phyloP scores from a whole-genome alignment of 1,140 invertebrate genomes.

The Yoshiicerus persimilis region DNA sequence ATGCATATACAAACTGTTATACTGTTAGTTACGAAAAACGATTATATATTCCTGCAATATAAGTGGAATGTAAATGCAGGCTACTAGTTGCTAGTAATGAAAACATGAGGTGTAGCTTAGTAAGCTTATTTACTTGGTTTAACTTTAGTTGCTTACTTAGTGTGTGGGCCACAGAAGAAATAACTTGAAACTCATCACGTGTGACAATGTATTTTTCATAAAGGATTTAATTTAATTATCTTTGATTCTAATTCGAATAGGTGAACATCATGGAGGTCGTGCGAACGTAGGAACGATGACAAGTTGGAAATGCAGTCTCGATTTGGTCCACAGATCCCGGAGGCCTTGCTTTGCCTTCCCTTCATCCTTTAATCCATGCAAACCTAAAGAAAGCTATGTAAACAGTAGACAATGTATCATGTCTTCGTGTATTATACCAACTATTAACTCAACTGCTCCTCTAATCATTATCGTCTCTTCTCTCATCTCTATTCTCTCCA shows the following conservation, averaged over 20 bases:
- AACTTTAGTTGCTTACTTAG: background rate
- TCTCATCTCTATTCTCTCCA: background rate
- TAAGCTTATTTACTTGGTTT: background rate
- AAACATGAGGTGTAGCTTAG: background rate
- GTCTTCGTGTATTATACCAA: background rate
- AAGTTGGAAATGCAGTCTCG: slow-evolving; percentile 17
- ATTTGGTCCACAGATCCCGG: slow-evolving; percentile 14
- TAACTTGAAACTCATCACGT: slow-evolving; percentile 26
- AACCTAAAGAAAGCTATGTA: background rate
- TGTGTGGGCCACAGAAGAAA: background rate
- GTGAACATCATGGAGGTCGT: slow-evolving; percentile 13
- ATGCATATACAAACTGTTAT: background rate
- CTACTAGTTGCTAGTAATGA: background rate
- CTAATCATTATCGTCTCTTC: background rate
- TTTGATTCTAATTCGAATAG: slow-evolving; percentile 18
- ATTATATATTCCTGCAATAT: background rate
- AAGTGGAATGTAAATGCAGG: background rate
- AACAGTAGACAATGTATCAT: background rate
- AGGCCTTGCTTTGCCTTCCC: background rate
- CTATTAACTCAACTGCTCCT: background rate
- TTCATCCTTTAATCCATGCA: background rate
- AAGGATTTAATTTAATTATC: slow-evolving; percentile 22
- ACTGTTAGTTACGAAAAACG: background rate
- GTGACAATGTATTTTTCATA: slow-evolving; percentile 24
- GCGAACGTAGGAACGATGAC: slow-evolving; percentile 20